phyloP scores from a whole-genome alignment of 2,888 invertebrate species.

The Lasioglossum oenotherae region DNA sequence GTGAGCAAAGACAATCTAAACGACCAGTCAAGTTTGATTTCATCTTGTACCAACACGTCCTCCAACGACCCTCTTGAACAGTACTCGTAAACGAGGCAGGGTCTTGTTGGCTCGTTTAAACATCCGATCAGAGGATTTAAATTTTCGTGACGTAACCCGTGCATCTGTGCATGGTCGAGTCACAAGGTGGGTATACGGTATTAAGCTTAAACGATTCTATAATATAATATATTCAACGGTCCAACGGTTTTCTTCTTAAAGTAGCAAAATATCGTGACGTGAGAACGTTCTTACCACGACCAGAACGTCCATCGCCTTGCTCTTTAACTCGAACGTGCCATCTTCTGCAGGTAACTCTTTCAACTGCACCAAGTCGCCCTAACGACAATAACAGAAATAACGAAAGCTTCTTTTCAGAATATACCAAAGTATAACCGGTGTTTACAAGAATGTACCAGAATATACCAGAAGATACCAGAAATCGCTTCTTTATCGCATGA shows the following conservation, averaged over 20 bases:
- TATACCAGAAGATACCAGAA: no score
- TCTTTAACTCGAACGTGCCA: conserved; percentile 90
- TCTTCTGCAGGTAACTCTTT: conserved; percentile 89
- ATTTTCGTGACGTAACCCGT: conserved; percentile 95
- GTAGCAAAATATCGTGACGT: not conserved
- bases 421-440: no score
- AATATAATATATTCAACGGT: not conserved
- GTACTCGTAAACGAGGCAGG: conserved; percentile 94
- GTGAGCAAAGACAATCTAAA: conserved; percentile 96
- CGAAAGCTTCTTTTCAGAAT: no score
- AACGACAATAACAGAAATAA: conserved; percentile 54
- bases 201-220: conserved; percentile 2
- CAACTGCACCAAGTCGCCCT: conserved; percentile 96
- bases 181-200: not conserved
- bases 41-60: conserved; percentile 94
- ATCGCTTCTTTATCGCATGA: no score
- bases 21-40: conserved; percentile 97
- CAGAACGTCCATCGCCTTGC: conserved; percentile 92
- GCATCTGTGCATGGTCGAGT: conserved; percentile 86
- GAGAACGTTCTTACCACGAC: conserved; percentile 85
- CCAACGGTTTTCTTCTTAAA: not conserved
- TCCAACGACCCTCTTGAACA: conserved; percentile 95
- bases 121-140: conserved; percentile 95
- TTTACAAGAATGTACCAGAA: no score
- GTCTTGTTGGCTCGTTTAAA: conserved; percentile 90